A percentile compares a stretch with the other conserved stretches of the same genome.
These are phyloP conservation scores for Acropternis orthonyx DNA, from an alignment of 2,797 vertebrate genomes.

Conservation along the genomic window DNA sequence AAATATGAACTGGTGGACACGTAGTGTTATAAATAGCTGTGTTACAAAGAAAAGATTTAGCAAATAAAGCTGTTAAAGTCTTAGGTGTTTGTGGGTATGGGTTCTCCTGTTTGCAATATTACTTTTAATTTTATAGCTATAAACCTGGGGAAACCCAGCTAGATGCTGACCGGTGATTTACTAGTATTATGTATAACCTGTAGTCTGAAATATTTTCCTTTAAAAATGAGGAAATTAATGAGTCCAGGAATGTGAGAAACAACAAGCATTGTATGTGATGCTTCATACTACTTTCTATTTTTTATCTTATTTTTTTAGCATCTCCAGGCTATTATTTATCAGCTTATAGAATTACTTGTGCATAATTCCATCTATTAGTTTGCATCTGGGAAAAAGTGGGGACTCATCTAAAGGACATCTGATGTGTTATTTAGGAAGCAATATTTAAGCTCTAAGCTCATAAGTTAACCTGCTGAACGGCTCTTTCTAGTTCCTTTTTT, in stretches of 20 bases:
- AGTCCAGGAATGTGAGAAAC: not conserved
- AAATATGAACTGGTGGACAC: not conserved
- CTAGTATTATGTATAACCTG: not conserved
- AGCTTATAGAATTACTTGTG: not conserved
- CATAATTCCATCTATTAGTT: not conserved
- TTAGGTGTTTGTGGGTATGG: not conserved
- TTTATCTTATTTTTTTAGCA: not conserved
- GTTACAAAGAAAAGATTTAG: not conserved
- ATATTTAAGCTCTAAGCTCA: not conserved
- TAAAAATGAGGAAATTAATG: not conserved
- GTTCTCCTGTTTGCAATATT: not conserved
- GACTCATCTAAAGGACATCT: slow-evolving; percentile 3
- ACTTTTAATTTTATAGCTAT: not conserved
- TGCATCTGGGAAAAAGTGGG: not conserved
- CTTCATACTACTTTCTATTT: not conserved
- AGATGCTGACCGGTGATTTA: not conserved
- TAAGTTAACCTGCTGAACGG: not conserved
- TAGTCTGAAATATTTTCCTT: not conserved
- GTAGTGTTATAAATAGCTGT: not conserved
- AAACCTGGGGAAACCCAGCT: not conserved
- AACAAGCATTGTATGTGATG: not conserved
- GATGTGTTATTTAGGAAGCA: not conserved
- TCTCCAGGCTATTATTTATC: not conserved
- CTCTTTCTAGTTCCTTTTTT: not conserved
- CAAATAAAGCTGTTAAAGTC: not conserved